A percentile compares a stretch with the other conserved stretches of the same genome.
phyloP scores from a whole-genome alignment of 2,797 vertebrate genomes.

The Betta splendens region DNA sequence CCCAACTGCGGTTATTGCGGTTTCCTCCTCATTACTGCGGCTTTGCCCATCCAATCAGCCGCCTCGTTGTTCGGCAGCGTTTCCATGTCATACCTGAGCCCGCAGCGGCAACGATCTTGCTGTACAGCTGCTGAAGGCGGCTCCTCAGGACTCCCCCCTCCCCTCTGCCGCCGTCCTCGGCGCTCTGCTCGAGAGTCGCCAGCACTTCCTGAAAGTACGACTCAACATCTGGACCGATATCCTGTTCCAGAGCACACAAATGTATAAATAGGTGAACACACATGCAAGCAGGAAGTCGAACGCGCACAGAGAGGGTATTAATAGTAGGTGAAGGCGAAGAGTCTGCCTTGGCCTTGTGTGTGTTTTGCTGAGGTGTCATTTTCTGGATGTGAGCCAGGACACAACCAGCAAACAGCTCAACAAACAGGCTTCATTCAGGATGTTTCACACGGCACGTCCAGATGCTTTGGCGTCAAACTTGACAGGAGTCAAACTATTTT shows the following conservation, averaged over 20 bases:
- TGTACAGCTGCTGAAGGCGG: conserved; percentile 82
- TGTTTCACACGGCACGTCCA: conserved; percentile 27
- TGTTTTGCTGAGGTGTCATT: conserved; percentile 57
- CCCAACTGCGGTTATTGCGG: not conserved
- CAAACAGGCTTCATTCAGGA: conserved; percentile 36
- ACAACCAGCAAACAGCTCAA: conserved; percentile 25
- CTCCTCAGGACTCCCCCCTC: conserved; percentile 63
- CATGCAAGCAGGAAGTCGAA: conserved; percentile 55
- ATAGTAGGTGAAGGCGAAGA: conserved; percentile 60
- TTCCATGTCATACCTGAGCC: conserved; percentile 62
- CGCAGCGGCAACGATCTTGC: conserved; percentile 67
- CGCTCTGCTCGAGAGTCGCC: conserved; percentile 77
- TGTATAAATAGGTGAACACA: conserved; percentile 41
- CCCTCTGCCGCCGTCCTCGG: conserved; percentile 53
- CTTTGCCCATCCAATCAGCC: not conserved
- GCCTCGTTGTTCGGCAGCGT: not conserved
- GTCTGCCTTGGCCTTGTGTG: conserved; percentile 24
- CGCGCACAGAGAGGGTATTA: conserved; percentile 50
- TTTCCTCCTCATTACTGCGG: not conserved
- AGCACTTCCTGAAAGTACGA: conserved; percentile 89
- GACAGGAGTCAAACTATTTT: conserved; percentile 13
- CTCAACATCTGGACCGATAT: conserved; percentile 79
- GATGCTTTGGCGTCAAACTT: not conserved
- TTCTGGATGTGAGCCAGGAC: conserved; percentile 52
- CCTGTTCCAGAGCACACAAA: conserved; percentile 76